Evolutionary conservation across 2,113 vertebrate species (phyloP), one percentile per base, ranked within the genome.

Genomic region (Tringa solitaria): DNA sequence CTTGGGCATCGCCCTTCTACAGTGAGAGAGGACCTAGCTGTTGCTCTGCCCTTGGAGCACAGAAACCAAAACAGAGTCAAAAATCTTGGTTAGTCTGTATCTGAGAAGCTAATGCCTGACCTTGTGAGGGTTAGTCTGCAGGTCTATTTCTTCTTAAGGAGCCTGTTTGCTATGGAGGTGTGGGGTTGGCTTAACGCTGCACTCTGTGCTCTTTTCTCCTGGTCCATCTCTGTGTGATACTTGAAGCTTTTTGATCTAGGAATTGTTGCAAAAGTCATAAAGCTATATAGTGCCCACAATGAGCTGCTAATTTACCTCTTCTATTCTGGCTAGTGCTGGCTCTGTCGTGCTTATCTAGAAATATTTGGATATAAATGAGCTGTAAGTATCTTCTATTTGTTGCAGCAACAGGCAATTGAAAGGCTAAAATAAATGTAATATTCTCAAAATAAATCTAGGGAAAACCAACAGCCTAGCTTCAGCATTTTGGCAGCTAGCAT

Each of bases 401-500:
- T 80, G 68, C 70, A 90, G 50, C 11, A 74, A 35, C 14, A 91
- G 63, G 53, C 46, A 73, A 68, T 51, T 84, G 75, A 92, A 80
- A 83, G 75, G 63, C 59, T 80, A 77, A 95, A 93, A 90, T 88
- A 93, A 85, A 88, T 77, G 22, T 51, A 74, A 56, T 67, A 63
- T 19, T 91, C 84, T 94, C 65, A 75, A 75, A 95, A 95, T 77
- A 83, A 91, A 95, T 59, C 51, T 24, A 21, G 59, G 63, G 67
- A 50, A 87, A 96, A 32, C 27, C 70, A 87, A 23, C 35, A 76
- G 81, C 57, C n/a, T 73, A 85, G 88, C 63, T 90, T 63, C 41
- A 77, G 46, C 35, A 14, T 93, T 86, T 86, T 96, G 79, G 85
- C 87, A 94, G 75, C 50, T 74, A 63, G 4, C 0, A 1, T 20